Base-by-base conservation (phyloP, 2,797 vertebrate species). In the Labeo calbasu region DNA sequence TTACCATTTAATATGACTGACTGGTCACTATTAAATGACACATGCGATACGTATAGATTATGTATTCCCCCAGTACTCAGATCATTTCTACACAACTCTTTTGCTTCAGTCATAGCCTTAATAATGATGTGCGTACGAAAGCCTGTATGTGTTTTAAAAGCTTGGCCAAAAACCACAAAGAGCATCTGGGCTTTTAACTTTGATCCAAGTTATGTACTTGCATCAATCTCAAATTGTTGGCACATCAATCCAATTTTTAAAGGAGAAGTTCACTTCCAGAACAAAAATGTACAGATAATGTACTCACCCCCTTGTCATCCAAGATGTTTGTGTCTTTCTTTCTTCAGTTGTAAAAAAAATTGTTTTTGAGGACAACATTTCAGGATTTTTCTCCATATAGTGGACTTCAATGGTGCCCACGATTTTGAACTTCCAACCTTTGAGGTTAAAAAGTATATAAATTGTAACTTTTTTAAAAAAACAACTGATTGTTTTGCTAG, bases 1-100 rank as follows among this genome's bases (percentile, higher is more conserved):
- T 79, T 50, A 79, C 43, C 84, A 84, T 91, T 88, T 89, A 84
- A 87, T 89, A 25, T 85, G 85, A 79, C 85, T 77, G 36, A 51
- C 40, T 48, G 75, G 76, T 81, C 79, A 82, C 59, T 76, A 87
- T 88, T 86, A 89, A 90, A 88, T 87, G 86, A 68, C 59, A 80
- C 61, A 46, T 57, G 32, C 48, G 19, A 55, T 72, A 63, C 28
- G 66, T 82, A 61, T 70, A 48, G 63, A 76, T 82, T 51, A 76
- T 28, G 28, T 71, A 66, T 66, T 70, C 6, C 51, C 32, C 15
- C 25, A 66, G 23, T 15, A 43, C 68, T 79, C 9, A 82, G 17
- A 55, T 36, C 1, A 61, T 65, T 51, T 82, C 70, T 21, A 43
- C 28, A 63, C 59, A 86, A 70, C 63, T n/a, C 46, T 15, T 51